Percentiles rank a stretch among this genome's conserved stretches.
Evolutionary conservation across 2,113 vertebrate species (phyloP).

Genomic region (Gadus macrocephalus): DNA sequence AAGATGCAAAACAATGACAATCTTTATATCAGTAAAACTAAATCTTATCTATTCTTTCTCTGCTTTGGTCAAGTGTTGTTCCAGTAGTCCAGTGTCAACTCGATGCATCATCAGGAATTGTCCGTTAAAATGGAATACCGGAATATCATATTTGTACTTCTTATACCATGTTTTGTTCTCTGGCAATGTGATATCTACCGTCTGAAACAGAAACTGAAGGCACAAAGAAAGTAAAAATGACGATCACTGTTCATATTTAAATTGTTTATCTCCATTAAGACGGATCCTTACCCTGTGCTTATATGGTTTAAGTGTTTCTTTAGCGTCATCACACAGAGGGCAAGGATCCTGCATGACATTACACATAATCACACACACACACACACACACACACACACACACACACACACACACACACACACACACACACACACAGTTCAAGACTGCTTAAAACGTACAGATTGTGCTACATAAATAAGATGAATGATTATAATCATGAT

Average conservation of each 20-base stretch:
- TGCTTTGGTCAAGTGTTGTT: constrained; percentile 67
- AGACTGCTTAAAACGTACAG: too few relatives aligned
- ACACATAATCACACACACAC: not conserved
- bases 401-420: too few relatives aligned
- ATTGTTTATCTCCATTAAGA: not conserved
- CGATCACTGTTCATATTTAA: not conserved
- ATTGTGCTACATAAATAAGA: too few relatives aligned
- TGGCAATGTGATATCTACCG: constrained; percentile 81
- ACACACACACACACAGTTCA: too few relatives aligned
- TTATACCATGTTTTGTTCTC: constrained; percentile 78
- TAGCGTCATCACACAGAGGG: constrained; percentile 84
- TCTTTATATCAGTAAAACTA: too few relatives aligned
- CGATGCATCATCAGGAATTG: constrained; percentile 85
- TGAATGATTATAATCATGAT: too few relatives aligned
- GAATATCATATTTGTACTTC: constrained; percentile 82
- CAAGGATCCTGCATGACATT: constrained; percentile 71
- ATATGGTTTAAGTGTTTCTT: constrained; percentile 76
- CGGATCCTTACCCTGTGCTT: constrained; percentile 70
- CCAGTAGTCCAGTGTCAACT: constrained; percentile 73
- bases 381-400: too few relatives aligned
- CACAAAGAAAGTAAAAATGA: not conserved
- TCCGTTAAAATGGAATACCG: constrained; percentile 84
- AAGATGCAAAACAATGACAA: too few relatives aligned
- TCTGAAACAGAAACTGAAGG: constrained; percentile 79
- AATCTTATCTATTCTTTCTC: constrained; percentile 43